A percentile compares a stretch with the other conserved stretches of the same genome.
Evolutionary conservation across 2,797 vertebrate species (phyloP).

Genomic region (Eulemur mongoz): DNA sequence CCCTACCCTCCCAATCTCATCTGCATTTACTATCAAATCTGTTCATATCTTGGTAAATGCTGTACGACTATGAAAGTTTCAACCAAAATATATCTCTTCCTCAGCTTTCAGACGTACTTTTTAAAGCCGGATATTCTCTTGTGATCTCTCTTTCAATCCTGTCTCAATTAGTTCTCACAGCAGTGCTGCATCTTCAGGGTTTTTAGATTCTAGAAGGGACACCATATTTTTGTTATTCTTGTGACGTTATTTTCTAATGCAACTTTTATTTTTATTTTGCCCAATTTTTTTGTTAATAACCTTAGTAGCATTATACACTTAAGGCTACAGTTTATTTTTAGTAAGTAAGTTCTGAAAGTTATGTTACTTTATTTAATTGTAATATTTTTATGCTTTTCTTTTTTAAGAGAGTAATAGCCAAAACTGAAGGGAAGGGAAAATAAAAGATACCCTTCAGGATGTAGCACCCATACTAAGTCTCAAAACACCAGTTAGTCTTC

Average conservation of each 20-base stretch:
- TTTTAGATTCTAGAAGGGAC: constrained; percentile 81
- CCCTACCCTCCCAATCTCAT: constrained; percentile 16
- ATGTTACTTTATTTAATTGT: constrained; percentile 49
- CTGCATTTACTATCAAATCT: constrained; percentile 53
- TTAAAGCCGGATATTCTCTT: constrained; percentile 78
- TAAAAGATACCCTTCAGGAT: constrained; percentile 20
- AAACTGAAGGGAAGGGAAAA: constrained; percentile 47
- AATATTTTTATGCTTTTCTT: constrained; percentile 3
- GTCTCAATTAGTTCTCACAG: constrained; percentile 76
- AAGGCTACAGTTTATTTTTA: constrained; percentile 68
- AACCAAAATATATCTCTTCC: constrained; percentile 78
- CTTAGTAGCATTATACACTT: constrained; percentile 74
- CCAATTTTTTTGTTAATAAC: constrained; percentile 78
- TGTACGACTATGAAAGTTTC: constrained; percentile 74
- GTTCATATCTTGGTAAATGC: constrained; percentile 77
- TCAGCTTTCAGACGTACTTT: constrained; percentile 78
- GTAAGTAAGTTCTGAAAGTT: constrained; percentile 73
- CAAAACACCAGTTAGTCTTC: constrained; percentile 3
- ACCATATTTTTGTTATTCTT: constrained; percentile 81
- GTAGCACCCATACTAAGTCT: background rate
- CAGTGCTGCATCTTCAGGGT: constrained; percentile 75
- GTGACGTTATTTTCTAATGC: constrained; percentile 81
- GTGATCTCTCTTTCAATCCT: constrained; percentile 77
- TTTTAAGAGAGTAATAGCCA: constrained; percentile 11
- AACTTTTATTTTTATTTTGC: constrained; percentile 82